Evolutionary conservation across 2,888 invertebrate genomes (phyloP).

Genomic region (Orthosia incerta): DNA sequence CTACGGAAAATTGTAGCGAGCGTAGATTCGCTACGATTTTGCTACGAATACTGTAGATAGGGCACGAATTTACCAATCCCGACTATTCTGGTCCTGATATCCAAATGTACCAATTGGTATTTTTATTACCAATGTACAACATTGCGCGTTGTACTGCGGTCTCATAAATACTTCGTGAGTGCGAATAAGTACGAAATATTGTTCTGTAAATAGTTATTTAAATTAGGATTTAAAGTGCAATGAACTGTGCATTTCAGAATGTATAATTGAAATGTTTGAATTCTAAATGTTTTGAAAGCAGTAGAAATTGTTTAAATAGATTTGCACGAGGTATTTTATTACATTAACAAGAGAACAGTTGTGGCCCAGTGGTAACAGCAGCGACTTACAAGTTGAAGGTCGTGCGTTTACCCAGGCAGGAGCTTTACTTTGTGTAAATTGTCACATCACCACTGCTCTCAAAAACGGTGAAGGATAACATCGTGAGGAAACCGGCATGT

Average conservation of each 20-base stretch:
- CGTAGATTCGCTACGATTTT: constrained; percentile 57
- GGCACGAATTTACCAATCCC: constrained; percentile 41
- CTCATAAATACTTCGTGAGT: constrained; percentile 48
- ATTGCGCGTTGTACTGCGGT: constrained; percentile 48
- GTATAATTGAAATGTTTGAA: constrained; percentile 31
- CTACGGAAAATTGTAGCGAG: constrained; percentile 60
- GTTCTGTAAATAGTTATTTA: constrained; percentile 39
- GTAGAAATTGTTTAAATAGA: constrained; percentile 16
- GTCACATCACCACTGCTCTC: too few relatives aligned
- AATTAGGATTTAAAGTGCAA: constrained; percentile 31
- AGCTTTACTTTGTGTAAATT: too few relatives aligned
- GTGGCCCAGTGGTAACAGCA: too few relatives aligned
- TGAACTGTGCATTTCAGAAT: constrained; percentile 13
- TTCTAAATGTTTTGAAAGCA: constrained; percentile 17
- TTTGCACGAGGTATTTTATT: constrained; percentile 8
- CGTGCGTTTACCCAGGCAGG: too few relatives aligned
- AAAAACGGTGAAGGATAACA: too few relatives aligned
- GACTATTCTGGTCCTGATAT: constrained; percentile 48
- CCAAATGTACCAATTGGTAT: constrained; percentile 50
- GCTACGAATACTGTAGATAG: constrained; percentile 53
- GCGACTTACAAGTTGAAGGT: too few relatives aligned
- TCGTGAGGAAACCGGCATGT: too few relatives aligned
- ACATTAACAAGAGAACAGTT: background rate
- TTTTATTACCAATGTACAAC: constrained; percentile 43
- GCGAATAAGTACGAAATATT: constrained; percentile 47